Evolutionary conservation across 1,140 invertebrate genomes (phyloP).

Genomic region (Ylistrum balloti): DNA sequence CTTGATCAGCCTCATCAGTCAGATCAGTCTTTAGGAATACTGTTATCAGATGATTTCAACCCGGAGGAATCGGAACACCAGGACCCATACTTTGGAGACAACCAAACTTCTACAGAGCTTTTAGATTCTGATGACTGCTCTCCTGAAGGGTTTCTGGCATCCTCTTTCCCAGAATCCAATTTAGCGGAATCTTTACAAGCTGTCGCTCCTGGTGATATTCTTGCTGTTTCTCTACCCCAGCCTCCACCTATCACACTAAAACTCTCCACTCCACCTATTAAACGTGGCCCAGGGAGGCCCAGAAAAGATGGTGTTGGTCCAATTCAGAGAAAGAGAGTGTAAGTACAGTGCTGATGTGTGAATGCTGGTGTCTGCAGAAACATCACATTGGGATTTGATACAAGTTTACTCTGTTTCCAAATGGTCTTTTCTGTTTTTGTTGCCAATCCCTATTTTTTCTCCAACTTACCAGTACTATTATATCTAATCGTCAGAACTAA

Average conservation of each 20-base stretch:
- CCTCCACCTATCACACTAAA: slow-evolving; percentile 45
- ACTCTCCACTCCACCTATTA: slow-evolving; percentile 43
- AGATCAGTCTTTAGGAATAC: slow-evolving; percentile 44
- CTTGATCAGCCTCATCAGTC: slow-evolving; percentile 42
- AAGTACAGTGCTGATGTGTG: slow-evolving; percentile 32
- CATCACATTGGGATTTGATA: neutral
- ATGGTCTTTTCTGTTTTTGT: neutral
- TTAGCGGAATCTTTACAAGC: slow-evolving; percentile 53
- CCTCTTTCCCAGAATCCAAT: slow-evolving; percentile 52
- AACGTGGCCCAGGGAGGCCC: slow-evolving; percentile 66
- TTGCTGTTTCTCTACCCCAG: slow-evolving; percentile 57
- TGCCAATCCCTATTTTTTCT: neutral
- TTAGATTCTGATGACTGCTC: slow-evolving; percentile 48
- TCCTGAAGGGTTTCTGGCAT: slow-evolving; percentile 46
- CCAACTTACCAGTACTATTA: too few relatives aligned
- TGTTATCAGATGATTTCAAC: slow-evolving; percentile 48
- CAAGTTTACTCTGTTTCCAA: neutral
- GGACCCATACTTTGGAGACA: slow-evolving; percentile 47
- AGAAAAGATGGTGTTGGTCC: slow-evolving; percentile 68
- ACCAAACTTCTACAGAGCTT: slow-evolving; percentile 42
- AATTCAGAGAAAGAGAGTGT: slow-evolving; percentile 57
- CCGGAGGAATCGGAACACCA: slow-evolving; percentile 48
- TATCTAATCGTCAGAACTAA: too few relatives aligned
- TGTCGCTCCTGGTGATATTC: slow-evolving; percentile 62
- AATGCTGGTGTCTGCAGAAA: neutral